A percentile compares a stretch with the other conserved stretches of the same genome.
These are phyloP conservation scores for Pelmatolapia mariae DNA, from an alignment of 2,113 vertebrate species.

Conservation along the genomic window DNA sequence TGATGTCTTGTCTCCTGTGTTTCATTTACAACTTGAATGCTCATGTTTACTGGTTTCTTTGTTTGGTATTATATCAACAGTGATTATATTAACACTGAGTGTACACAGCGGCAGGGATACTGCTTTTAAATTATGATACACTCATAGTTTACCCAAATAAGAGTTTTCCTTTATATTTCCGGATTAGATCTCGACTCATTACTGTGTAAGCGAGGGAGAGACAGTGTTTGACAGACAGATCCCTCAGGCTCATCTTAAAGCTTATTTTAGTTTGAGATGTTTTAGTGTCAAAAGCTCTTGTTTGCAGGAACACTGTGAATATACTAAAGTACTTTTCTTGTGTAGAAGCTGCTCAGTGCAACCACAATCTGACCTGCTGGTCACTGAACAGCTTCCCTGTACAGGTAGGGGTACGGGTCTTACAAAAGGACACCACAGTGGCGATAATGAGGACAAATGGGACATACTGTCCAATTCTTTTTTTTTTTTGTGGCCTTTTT, in stretches of 20 bases:
- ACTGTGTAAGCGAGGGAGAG: neutral
- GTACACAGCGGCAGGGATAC: neutral
- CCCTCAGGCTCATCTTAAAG: neutral
- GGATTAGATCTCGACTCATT: neutral
- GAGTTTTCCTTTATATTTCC: neutral
- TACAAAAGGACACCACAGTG: neutral
- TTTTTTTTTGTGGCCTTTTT: accelerated
- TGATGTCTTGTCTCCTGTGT: neutral
- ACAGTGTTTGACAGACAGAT: neutral
- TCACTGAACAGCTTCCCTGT: neutral
- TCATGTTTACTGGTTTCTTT: neutral
- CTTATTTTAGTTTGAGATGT: neutral
- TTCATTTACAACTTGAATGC: neutral
- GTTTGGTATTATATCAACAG: neutral
- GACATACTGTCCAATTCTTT: neutral
- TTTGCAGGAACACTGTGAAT: neutral
- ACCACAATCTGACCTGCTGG: neutral
- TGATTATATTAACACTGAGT: neutral
- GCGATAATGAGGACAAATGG: neutral
- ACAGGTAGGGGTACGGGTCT: neutral
- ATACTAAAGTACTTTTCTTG: neutral
- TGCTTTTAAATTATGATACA: neutral
- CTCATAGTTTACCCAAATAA: neutral
- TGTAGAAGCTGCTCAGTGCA: neutral
- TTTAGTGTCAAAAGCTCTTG: neutral